Evolutionary conservation across 2,113 vertebrate genomes (phyloP), one percentile per base, ranked within the genome.

Genomic region (Passer domesticus): DNA sequence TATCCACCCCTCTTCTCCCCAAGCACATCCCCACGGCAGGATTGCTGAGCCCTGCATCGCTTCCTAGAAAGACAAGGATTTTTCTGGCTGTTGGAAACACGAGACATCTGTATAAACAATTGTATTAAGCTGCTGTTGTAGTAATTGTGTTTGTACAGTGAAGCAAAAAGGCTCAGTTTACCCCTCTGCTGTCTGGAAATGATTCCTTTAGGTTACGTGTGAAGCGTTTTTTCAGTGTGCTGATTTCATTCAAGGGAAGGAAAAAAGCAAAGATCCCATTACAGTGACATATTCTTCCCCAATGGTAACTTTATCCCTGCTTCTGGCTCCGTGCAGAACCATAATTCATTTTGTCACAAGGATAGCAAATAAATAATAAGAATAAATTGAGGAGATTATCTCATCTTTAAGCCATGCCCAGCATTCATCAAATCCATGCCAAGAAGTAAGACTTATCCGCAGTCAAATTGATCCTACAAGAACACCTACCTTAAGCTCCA

Each of bases 371-470:
- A 96, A 97, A 96, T 97, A 97, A 97, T 93, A 94, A 93, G 92
- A 96, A 96, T 96, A 96, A 95, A 94, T 96, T 92, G 94, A 95
- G 95, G 85, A 95, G 95, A 96, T 96, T 96, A 96, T 96, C 96
- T 96, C 95, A 86, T 95, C 94, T 96, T 96, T 95, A 93, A 96
- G 90, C 93, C 92, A 56, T 96, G 92, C 83, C 94, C 90, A 72
- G 92, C 92, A 86, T 94, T 92, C 94, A 89, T 97, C 92, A 95
- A 59, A 92, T 80, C 76, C 87, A 52, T 44, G 87, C 95, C 95
- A 92, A 90, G 85, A 55, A 94, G 88, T 49, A 16, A 55, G 93
- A 76, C 49, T 88, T 89, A 59, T 37, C 89, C 41, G 33, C 95
- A 92, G 89, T 31, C 90, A 50, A 63, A 92, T 79, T 95, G 94